Evolutionary conservation across 2,888 invertebrate species (phyloP), one percentile per base, ranked within the genome.

Genomic region (Strigamia transsilvanica): DNA sequence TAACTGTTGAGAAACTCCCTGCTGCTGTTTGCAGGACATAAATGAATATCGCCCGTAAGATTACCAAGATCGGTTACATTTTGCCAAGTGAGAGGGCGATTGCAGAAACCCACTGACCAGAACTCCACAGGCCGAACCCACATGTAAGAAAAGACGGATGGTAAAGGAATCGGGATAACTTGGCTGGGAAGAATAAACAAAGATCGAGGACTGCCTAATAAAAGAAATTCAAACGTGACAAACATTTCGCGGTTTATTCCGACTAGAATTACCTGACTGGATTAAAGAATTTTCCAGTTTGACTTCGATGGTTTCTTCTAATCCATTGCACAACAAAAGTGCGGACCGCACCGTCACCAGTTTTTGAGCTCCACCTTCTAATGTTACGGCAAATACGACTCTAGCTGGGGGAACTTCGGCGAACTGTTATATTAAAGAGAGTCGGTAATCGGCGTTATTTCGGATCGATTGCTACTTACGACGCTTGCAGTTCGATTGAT

Each of bases 291-390:
- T 92, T 84, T 93, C 93, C 86, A 95, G 89, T 86, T 92, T 93
- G 0, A 95, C 87, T 84, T 93, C 92, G 13, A 97, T 90, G 0
- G 91, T 87, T 85, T 93, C 92, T 81, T 92, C 91, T 85, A 97
- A 89, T 85, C 91, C 90, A 89, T 98, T 98, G 82, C 91, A 88
- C 2, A 98, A 89, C 85, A 93, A 92, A 84, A 99, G 90, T 38
- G 97, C 96, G 10, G 98, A 98, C 83, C 98, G 92, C 18, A 99
- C 93, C 10, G 95, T 94, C 81, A 98, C 94, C 85, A 98, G 89
- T 89, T 99, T 99, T 85, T 95, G 93, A 0, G 98, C 98, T 1
- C 96, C 96, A 0, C 97, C 97, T 88, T 97, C 96, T 84, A 98
- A 90, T 0, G 94, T 93, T 21, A 99, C 95, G 85, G 95, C 94